Base-by-base conservation (phyloP, 2,888 invertebrate species). In the Apodemia zela region DNA sequence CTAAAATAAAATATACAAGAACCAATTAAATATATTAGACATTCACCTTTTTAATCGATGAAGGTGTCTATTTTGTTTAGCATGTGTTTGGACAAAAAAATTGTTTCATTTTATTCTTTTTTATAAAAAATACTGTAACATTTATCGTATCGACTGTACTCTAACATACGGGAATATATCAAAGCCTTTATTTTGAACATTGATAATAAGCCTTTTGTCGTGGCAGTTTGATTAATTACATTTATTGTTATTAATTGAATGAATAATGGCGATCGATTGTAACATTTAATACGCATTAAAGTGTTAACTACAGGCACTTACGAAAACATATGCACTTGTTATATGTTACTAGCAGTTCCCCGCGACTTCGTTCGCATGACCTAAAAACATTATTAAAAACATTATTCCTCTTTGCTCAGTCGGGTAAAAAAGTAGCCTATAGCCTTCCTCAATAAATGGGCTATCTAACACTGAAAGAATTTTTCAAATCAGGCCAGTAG, bases 231-330 rank as follows among this genome's bases (percentile, higher is more conserved):
- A 54, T 54, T 25, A 54, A 54, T 54, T 54, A 54, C 54, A 21
- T 54, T 54, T 54, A 54, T 54, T 54, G 54, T 54, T 54, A 54
- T 25, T 54, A 54, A 54, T 54, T 54, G 54, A 54, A 54, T 54
- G 54, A 54, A 54, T 54, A 54, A 54, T 54, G 54, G 54, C 54
- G 7, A 15, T 54, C 15, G 25, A 54, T 54, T 54, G 21, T 54
- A 54, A 54, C 21, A 15, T 25, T 54, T 21, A 54, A 54, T 54
- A 25, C 54, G 54, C 15, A 54, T 54, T 54, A 21, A 18, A 51
- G 21, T 54, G 54, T 25, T 54, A 54, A 54, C 21, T 54, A 54
- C 25, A n/a, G 45, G n/a, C 45, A 45, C 45, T 45, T 45, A 45
- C 42, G 45, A 45, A 45, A 45, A 45, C n/a, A 2, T n/a, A 45